Base-by-base conservation (phyloP, 1,140 invertebrate species). In the Drosophila nannoptera region DNA sequence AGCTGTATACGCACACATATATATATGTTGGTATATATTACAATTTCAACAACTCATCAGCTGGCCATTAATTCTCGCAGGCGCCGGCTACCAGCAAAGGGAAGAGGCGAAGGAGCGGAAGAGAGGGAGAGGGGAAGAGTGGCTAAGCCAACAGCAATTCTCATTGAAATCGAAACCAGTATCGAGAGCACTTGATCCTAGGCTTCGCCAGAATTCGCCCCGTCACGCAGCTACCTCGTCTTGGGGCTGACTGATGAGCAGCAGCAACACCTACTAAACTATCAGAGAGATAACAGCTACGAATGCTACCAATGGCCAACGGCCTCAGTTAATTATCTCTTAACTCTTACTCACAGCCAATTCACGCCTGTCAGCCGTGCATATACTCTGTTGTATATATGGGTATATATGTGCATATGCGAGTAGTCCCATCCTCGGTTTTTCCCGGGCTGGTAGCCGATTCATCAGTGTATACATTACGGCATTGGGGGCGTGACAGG, bases 11-110 rank as follows among this genome's bases (percentile, higher is more conserved):
- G 12, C 4, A 40, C 11, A n/a, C 7, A 42, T 42, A 42, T 9
- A 42, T 8, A 8, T 42, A 9, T 0, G 38, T 14, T 11, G n/a
- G n/a, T 42, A 42, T n/a, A n/a, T 12, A 73, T 86, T 86, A 77
- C 80, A 83, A 88, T 88, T 88, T 88, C 82, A 88, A 87, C 87
- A 88, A 88, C 87, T 88, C 87, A 88, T 88, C 87, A 88, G 71
- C 48, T 71, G 54, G 75, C 87, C 69, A 88, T 88, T 88, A 88
- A 88, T 86, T 86, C 75, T 72, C 29, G 48, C 53, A 60, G 75
- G 81, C 80, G 80, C 80, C 80, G 66, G 74, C 55, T 38, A 75
- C 63, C 69, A 59, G 31, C 67, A 66, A 61, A 35, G 8, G n/a
- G 54, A 55, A 36, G 29, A 38, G 40, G 4, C 53, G 4, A 50